Base-by-base conservation (phyloP, 2,113 vertebrate genomes). In the Cettia cetti region DNA sequence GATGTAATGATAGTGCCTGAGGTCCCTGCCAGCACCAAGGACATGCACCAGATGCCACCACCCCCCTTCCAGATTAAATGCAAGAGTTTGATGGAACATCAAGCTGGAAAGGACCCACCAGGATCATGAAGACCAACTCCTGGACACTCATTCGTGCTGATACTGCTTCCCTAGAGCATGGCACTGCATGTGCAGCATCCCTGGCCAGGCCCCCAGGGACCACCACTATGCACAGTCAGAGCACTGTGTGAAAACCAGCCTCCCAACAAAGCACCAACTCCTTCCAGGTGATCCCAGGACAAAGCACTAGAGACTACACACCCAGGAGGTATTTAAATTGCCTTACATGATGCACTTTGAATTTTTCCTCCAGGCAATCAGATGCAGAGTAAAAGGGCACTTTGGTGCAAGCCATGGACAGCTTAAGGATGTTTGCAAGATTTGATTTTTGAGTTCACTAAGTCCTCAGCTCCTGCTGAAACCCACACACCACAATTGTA, bases 1-100 rank as follows among this genome's bases (percentile, higher is more conserved):
- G 52, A 23, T 21, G 13, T 2, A 77, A 49, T 1, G 2, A 54
- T 9, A 61, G 28, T 2, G 18, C 21, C n/a, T 1, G 1, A 76
- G 21, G 10, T 53, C 40, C 23, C 50, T 30, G 35, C 30, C 45
- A 39, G 52, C 50, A 47, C 26, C 4, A 3, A 33, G 31, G 40
- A 69, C 15, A 4, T 0, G 17, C 14, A 69, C 18, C 75, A 88
- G 28, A 63, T 35, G 9, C 56, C 42, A 70, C 24, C n/a, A 40
- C 7, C 4, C 5, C 14, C 14, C 23, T 1, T 53, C 54, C 63
- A 42, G 23, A 78, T 19, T 24, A 37, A 60, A 56, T 3, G 3
- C 9, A n/a, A 17, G 37, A 42, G 30, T 28, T 42, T 54, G 8
- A 33, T 63, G 27, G 26, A 82, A 61, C 15, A 35, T 23, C 42